Evolutionary conservation across 2,888 invertebrate species (phyloP).

Genomic region (Heliconius aoede): DNA sequence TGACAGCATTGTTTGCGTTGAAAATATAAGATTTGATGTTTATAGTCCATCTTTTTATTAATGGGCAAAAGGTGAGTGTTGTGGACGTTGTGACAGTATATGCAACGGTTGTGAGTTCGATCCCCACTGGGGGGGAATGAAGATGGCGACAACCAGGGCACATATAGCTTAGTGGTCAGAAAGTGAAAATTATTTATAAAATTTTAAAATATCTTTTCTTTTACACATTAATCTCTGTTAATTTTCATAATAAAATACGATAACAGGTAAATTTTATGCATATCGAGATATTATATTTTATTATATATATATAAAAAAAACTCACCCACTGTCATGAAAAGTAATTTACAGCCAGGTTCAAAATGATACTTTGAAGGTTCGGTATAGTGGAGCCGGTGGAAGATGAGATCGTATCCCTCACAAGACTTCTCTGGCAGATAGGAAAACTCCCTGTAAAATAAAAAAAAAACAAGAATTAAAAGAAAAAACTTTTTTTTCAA

Average conservation of each 20-base stretch:
- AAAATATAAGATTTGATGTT: no score
- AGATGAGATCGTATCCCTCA: slow-evolving; percentile 85
- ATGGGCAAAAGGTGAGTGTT: no score
- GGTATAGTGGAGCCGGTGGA: slow-evolving; percentile 83
- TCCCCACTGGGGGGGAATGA: no score
- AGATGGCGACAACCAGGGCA: no score
- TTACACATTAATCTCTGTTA: no score
- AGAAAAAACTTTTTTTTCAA: not conserved
- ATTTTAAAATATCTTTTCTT: no score
- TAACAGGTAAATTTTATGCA: no score
- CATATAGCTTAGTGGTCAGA: no score
- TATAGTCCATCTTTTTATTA: no score
- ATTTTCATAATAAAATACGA: no score
- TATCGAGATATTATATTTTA: not conserved
- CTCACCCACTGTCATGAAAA: slow-evolving; percentile 83
- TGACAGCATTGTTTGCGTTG: no score
- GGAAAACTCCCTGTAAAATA: slow-evolving; percentile 80
- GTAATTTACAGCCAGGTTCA: slow-evolving; percentile 84
- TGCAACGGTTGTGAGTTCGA: not conserved
- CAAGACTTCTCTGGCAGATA: slow-evolving; percentile 83
- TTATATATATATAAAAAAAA: not conserved
- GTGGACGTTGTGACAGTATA: not conserved
- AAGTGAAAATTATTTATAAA: no score
- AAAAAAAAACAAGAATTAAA: slow-evolving; percentile 22
- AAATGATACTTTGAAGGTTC: slow-evolving; percentile 85